A percentile compares a stretch with the other conserved stretches of the same genome.
Conservation (phyloP, 2,797 vertebrate genomes). For the Lepidocolaptes lacrymiger region DNA sequence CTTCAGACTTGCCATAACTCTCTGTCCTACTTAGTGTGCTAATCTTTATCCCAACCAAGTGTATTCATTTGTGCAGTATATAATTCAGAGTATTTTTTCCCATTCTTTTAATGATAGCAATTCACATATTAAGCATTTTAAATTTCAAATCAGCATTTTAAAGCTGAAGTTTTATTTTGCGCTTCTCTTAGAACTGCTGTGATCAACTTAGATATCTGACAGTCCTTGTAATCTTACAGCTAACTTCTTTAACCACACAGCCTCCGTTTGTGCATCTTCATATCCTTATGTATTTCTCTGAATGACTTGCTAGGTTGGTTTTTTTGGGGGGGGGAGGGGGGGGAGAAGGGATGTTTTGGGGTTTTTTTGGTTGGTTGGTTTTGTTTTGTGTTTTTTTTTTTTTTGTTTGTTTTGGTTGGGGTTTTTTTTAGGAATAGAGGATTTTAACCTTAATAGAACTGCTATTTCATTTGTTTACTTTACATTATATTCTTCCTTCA, state of each 20-base stretch:
- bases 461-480: background rate
- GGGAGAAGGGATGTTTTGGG: too few relatives aligned
- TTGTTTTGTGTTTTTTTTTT: too few relatives aligned
- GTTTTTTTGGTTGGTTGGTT: background rate
- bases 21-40: background rate
- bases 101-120: background rate
- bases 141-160: background rate
- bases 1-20: background rate
- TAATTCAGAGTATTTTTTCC: background rate
- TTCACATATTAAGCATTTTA: background rate
- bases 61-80: background rate
- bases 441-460: background rate
- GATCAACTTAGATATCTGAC: background rate
- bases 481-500: background rate
- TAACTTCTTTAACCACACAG: background rate
- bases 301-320: background rate
- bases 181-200: background rate
- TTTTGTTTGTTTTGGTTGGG: too few relatives aligned
- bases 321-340: too few relatives aligned
- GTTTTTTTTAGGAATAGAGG: background rate
- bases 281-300: background rate
- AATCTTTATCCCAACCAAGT: background rate
- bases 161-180: background rate
- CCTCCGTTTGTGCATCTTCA: background rate
- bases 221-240: background rate